phyloP scores from a whole-genome alignment of 2,113 vertebrate species.

The Rhinogobius similis region DNA sequence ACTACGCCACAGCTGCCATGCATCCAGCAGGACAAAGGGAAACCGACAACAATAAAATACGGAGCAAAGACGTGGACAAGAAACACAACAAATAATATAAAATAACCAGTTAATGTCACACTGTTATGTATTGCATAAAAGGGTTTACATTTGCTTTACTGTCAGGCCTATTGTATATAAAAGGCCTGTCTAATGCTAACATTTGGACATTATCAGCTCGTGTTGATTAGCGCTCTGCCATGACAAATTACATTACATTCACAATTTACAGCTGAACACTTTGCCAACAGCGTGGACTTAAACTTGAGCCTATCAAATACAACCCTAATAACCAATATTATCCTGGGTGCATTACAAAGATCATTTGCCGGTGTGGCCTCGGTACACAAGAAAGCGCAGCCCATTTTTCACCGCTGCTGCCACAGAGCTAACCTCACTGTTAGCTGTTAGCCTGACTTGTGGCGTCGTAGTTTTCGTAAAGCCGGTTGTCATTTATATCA shows the following conservation, averaged over 20 bases:
- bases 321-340: accelerated
- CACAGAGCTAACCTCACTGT: conserved; percentile 17
- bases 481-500: not conserved
- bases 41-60: conserved; percentile 27
- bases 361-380: conserved; percentile 20
- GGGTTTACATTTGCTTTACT: not conserved
- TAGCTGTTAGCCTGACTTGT: conserved; percentile 66
- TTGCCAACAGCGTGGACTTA: accelerated
- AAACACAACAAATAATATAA: not conserved
- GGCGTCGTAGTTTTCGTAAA: conserved; percentile 68
- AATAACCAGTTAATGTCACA: not conserved
- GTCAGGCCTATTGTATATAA: conserved; percentile 22
- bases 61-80: not conserved
- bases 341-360: not conserved
- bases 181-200: conserved; percentile 51
- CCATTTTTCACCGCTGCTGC: conserved; percentile 20
- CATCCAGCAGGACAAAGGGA: conserved; percentile 56
- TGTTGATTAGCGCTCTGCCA: not conserved
- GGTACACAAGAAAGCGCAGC: conserved; percentile 19
- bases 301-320: not conserved
- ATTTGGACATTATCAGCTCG: conserved; percentile 30
- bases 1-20: conserved; percentile 68
- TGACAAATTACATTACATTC: not conserved
- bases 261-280: not conserved
- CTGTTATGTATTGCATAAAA: not conserved